phyloP scores from a whole-genome alignment of 2,113 vertebrate species.

The Orthochromis indermauri region DNA sequence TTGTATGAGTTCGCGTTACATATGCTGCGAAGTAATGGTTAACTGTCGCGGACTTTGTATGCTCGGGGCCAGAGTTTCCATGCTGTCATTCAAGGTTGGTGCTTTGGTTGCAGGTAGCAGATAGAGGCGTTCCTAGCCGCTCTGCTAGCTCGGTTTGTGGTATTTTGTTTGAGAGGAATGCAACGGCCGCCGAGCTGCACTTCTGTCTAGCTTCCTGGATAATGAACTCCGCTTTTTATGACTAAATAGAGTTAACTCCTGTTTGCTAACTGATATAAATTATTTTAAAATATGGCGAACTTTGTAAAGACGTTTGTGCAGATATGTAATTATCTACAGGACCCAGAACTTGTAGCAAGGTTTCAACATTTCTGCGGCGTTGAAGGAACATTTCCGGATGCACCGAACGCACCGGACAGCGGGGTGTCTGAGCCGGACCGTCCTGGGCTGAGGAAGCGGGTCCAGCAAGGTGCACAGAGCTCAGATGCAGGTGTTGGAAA shows the following conservation, averaged over 20 bases:
- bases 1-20: background rate
- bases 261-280: background rate
- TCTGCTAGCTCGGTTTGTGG: background rate
- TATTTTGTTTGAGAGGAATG: background rate
- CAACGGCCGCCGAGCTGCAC: background rate
- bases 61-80: background rate
- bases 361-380: slow-evolving; percentile 92
- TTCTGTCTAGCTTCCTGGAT: background rate
- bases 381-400: slow-evolving; percentile 59
- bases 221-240: background rate
- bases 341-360: slow-evolving; percentile 83
- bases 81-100: background rate
- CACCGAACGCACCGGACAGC: slow-evolving; percentile 11
- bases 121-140: background rate
- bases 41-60: slow-evolving; percentile 53
- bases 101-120: background rate
- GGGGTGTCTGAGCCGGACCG: background rate
- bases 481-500: slow-evolving; percentile 47
- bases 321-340: slow-evolving; percentile 75
- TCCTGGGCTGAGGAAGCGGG: slow-evolving; percentile 36
- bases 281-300: slow-evolving; percentile 43
- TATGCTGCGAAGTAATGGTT: slow-evolving; percentile 5
- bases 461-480: background rate
- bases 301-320: slow-evolving; percentile 39
- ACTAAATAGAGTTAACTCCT: background rate